phyloP scores from a whole-genome alignment of 2,888 invertebrate genomes.

The Blastobasis adustella region DNA sequence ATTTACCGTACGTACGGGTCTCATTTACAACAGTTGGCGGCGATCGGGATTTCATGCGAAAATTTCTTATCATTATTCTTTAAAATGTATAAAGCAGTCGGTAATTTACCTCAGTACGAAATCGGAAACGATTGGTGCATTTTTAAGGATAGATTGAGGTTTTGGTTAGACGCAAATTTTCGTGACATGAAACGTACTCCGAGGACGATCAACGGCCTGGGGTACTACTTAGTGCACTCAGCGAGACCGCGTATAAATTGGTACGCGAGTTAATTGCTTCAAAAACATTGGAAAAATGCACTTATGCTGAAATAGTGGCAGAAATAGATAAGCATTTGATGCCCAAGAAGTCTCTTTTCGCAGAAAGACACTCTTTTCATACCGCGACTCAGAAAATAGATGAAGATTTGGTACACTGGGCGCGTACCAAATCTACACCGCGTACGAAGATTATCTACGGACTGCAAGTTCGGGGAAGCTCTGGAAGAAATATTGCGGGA shows the following conservation, averaged over 20 bases:
- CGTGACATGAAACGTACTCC: not conserved
- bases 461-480: not conserved
- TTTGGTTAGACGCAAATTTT: not conserved
- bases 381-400: not conserved
- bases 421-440: too few species aligned
- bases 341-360: constrained; percentile 1
- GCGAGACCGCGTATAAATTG: not conserved
- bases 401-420: constrained; percentile 1
- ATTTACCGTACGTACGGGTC: too few species aligned
- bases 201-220: not conserved
- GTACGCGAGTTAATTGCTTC: not conserved
- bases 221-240: not conserved
- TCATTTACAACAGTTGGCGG: too few species aligned
- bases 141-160: not conserved
- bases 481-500: constrained; percentile 1
- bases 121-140: not conserved
- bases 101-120: not conserved
- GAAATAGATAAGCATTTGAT: not conserved
- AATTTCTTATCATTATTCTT: too few species aligned
- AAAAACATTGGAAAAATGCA: not conserved
- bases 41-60: too few species aligned
- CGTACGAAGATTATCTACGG: not conserved
- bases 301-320: not conserved
- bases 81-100: not conserved
- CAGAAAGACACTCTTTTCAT: not conserved